Evolutionary conservation across 2,888 invertebrate species (phyloP).

Genomic region (Standfussiana lucernea): DNA sequence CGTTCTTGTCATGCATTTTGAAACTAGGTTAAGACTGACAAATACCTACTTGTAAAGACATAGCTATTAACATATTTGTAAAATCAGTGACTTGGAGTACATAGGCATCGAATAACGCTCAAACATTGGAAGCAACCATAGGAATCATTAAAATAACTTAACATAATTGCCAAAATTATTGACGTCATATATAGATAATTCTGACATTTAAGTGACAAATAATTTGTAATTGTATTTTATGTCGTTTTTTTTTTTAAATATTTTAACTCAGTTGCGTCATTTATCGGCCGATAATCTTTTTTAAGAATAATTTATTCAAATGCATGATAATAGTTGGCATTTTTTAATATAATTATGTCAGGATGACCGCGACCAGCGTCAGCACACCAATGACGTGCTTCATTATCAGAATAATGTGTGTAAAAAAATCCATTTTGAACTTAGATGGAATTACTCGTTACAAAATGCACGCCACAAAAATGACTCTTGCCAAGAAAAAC

Average conservation of each 20-base stretch:
- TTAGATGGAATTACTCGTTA: background rate
- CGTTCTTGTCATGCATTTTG: constrained; percentile 49
- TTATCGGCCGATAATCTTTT: background rate
- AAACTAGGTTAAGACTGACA: constrained; percentile 53
- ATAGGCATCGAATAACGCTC: background rate
- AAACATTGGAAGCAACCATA: background rate
- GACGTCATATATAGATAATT: constrained; percentile 15
- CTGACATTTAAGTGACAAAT: constrained; percentile 7
- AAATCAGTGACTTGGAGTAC: constrained; percentile 3
- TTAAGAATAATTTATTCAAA: constrained; percentile 37
- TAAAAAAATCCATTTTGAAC: too few relatives aligned
- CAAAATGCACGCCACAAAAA: background rate
- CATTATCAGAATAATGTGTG: too few relatives aligned
- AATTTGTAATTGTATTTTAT: constrained; percentile 17
- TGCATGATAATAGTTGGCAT: constrained; percentile 17
- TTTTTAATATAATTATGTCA: constrained; percentile 11
- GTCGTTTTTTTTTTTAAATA: constrained; percentile 8
- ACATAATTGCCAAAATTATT: background rate
- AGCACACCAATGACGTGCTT: too few relatives aligned
- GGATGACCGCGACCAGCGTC: constrained; percentile 11
- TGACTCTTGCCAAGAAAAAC: background rate
- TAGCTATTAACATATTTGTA: constrained; percentile 21
- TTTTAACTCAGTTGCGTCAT: constrained; percentile 33
- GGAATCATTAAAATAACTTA: background rate
- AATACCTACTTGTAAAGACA: constrained; percentile 40